Evolutionary conservation across 2,113 vertebrate species (phyloP), one percentile per base, ranked within the genome.

Genomic region (Scalopus aquaticus): DNA sequence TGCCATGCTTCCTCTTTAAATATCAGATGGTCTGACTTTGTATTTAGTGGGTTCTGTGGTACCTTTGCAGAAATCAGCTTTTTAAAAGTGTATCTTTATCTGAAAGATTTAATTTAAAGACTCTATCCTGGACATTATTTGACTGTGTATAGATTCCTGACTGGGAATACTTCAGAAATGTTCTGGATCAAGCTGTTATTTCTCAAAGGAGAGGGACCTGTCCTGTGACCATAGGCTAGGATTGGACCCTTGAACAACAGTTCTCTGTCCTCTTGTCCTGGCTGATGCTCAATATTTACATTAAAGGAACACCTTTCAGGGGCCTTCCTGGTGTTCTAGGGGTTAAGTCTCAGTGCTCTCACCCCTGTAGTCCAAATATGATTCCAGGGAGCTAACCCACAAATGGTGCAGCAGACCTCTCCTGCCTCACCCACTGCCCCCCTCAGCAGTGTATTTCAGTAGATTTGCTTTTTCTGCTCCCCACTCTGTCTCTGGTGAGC

Each of bases 61-160:
- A n/a, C n/a, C n/a, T n/a, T n/a, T n/a, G n/a, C n/a, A n/a, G n/a
- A 98, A 58, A 98, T 98, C 2, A 98, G 98, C 73, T 99, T 99
- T 98, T 98, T 99, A 93, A 99, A 99, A 98, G 99, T 98, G 92
- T 99, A 99, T 97, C 97, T 98, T 93, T 99, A 99, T 95, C 98
- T 99, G 76, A 99, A 99, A 99, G 99, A 99, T 99, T n/a, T n/a
- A 97, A 98, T 95, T 32, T 67, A 20, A 49, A 60, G 17, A 37
- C 13, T 78, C 15, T 32, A 49, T 7, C 16, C 15, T 90, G 9
- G 26, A 56, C 0, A 2, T 46, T 32, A 22, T 8, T 37, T 81
- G 12, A 89, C 46, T 93, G 6, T 17, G n/a, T 39, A 5, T 39
- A 9, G 58, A 20, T 1, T 44, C 19, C 39, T 62, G 39, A 13